Base-by-base conservation (phyloP, 1,140 invertebrate species). In the Drosophila arizonae region DNA sequence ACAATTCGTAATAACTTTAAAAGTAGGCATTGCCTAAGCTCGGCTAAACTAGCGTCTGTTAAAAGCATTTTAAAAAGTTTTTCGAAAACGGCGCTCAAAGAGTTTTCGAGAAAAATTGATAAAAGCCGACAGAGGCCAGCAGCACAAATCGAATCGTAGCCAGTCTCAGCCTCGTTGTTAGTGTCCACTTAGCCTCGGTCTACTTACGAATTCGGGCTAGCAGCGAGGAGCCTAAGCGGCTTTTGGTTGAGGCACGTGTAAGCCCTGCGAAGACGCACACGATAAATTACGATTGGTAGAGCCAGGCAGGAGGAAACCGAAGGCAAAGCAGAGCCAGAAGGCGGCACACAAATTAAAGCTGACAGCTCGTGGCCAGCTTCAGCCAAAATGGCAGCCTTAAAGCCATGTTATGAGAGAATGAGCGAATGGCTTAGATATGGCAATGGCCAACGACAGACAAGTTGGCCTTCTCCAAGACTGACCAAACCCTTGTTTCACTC, bases 311-410 rank as follows among this genome's bases (percentile, higher is more conserved):
- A 33, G 8, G 43, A 17, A 24, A 3, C 21, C 8, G n/a, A 46
- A 46, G n/a, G 17, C 8, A 13, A 43, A 43, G 13, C 41, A 43
- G 64, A 51, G 10, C 13, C 17, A 61, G 11, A 62, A 74, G 81
- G 61, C 66, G 60, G 26, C 77, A 72, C 56, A 85, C 81, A 81
- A 87, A 85, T 85, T 85, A 75, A 75, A 78, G 71, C 67, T 81
- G 81, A 85, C 81, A 85, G 75, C 64, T 57, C 80, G 72, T 76
- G 80, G 80, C 72, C 61, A 26, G 64, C 48, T 63, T 66, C 58
- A 33, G 30, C 30, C 69, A 48, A 63, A 76, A 5, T 15, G 43
- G n/a, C 66, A 85, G 75, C 82, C 75, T 81, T 87, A 76, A 87
- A 87, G 79, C 67, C 78, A 75, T 67, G 64, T 69, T 71, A 51